These are phyloP conservation scores for Octodonta nipae DNA, from an alignment of 2,888 invertebrate species.

Conservation along the genomic window DNA sequence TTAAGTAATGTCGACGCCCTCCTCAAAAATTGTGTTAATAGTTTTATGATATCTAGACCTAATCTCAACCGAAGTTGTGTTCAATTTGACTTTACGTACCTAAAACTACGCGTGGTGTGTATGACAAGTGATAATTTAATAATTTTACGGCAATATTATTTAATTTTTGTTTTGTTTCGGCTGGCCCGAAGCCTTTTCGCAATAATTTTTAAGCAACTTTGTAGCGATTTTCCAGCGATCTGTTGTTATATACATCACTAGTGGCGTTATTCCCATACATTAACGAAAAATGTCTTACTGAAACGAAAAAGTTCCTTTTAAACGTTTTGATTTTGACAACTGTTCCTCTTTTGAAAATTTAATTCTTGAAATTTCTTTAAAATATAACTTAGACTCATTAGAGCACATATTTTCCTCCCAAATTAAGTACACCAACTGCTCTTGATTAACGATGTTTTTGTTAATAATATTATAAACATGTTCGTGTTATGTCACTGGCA, in stretches of 20 bases:
- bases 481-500: too few relatives aligned
- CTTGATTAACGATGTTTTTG: background rate
- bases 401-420: background rate
- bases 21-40: conserved; percentile 24
- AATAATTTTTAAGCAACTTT: conserved; percentile 5
- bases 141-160: too few relatives aligned
- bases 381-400: too few relatives aligned
- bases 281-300: conserved; percentile 30
- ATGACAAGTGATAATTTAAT: conserved; percentile 24
- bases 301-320: conserved; percentile 5
- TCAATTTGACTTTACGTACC: conserved; percentile 35
- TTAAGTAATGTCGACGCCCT: conserved; percentile 21
- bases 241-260: conserved; percentile 31
- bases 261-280: conserved; percentile 28
- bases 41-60: conserved; percentile 23
- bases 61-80: conserved; percentile 35
- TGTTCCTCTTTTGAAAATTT: background rate
- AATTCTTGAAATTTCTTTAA: background rate
- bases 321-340: conserved; percentile 4
- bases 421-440: background rate
- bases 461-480: too few relatives aligned
- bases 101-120: conserved; percentile 33
- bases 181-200: conserved; percentile 23
- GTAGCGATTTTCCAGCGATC: background rate
- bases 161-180: conserved; percentile 19